phyloP scores from a whole-genome alignment of 2,113 vertebrate species.

The Silurus meridionalis region DNA sequence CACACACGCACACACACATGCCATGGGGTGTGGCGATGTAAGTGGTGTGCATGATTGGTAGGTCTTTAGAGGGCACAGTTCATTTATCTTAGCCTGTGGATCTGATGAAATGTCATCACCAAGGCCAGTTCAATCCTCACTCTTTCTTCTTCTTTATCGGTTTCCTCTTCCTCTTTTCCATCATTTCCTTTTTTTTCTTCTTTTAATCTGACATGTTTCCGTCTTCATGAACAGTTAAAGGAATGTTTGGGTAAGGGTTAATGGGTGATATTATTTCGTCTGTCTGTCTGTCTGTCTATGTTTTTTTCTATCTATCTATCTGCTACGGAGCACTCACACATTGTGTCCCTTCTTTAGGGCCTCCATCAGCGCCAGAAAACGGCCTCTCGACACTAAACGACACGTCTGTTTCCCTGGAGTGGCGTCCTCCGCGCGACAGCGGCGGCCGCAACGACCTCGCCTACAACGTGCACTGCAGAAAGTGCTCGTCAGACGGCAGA shows the following conservation, averaged over 20 bases:
- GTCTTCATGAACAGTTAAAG: neutral
- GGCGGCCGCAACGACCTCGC: slow-evolving; percentile 76
- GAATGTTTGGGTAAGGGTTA: neutral
- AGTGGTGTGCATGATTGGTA: neutral
- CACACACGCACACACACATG: slow-evolving; percentile 20
- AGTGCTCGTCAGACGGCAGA: slow-evolving; percentile 67
- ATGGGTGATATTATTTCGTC: neutral
- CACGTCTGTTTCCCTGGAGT: slow-evolving; percentile 80
- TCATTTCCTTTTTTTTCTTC: neutral
- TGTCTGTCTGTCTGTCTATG: neutral
- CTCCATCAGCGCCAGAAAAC: slow-evolving; percentile 78
- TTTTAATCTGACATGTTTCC: neutral
- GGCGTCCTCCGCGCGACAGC: slow-evolving; percentile 73
- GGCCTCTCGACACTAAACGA: slow-evolving; percentile 79
- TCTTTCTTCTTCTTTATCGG: neutral
- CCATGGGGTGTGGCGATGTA: neutral
- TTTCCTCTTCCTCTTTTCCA: slow-evolving; percentile 1
- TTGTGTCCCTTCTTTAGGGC: slow-evolving; percentile 58
- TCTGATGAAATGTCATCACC: slow-evolving; percentile 49
- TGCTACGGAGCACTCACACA: neutral
- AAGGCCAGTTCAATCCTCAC: slow-evolving; percentile 29
- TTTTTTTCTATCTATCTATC: neutral
- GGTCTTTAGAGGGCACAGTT: slow-evolving; percentile 30
- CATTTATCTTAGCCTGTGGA: slow-evolving; percentile 29
- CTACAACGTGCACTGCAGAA: slow-evolving; percentile 78